Evolutionary conservation across 2,113 vertebrate species (phyloP).

Genomic region (Tychaedon coryphoeus): DNA sequence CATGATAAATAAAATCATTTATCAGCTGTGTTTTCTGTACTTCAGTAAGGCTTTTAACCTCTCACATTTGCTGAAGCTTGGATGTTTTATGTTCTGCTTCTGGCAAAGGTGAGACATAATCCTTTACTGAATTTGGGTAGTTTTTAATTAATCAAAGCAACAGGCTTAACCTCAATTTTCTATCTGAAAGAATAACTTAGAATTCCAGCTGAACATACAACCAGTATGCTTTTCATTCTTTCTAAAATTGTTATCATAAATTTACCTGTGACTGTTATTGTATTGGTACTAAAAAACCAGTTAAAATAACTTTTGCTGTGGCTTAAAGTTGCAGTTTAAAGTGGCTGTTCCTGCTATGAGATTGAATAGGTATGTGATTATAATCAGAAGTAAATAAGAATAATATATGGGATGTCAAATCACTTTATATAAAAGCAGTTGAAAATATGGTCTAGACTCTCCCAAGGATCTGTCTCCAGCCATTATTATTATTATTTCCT

Average conservation of each 20-base stretch:
- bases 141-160: neutral
- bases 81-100: neutral
- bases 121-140: neutral
- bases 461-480: neutral
- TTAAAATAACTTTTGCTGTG: neutral
- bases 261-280: neutral
- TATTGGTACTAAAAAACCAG: neutral
- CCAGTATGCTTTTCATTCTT: neutral
- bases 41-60: neutral
- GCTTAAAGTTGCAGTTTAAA: neutral
- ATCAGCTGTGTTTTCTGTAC: neutral
- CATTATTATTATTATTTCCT: neutral
- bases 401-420: conserved; percentile 11
- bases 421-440: neutral
- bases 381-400: conserved; percentile 30
- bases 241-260: neutral
- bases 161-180: neutral
- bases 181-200: neutral
- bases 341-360: neutral
- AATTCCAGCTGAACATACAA: neutral
- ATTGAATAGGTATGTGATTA: neutral
- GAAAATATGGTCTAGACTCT: neutral
- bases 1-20: neutral
- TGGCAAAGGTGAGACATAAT: neutral
- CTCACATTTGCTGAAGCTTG: neutral